Percentiles rank a stretch among this genome's conserved stretches.
Conservation (phyloP, 2,888 invertebrate species). For the Xylota sylvarum region DNA sequence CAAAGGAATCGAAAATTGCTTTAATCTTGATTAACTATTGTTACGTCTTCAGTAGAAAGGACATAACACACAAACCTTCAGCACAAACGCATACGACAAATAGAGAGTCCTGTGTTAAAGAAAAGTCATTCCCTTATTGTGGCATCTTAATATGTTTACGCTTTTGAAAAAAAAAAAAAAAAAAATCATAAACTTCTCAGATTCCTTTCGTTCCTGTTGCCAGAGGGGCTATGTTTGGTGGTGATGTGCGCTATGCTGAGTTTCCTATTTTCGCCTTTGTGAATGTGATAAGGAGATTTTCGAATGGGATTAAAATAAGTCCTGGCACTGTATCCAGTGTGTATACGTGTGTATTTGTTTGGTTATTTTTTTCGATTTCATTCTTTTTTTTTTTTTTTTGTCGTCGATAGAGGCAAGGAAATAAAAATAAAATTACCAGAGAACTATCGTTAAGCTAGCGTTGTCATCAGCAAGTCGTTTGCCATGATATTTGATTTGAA, state of each 20-base stretch:
- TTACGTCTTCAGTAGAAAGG: conserved; percentile 14
- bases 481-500: conserved; percentile 68
- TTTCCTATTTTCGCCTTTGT: conserved; percentile 37
- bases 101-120: neutral
- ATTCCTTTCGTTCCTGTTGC: conserved; percentile 29
- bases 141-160: conserved; percentile 57
- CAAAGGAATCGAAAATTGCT: conserved; percentile 59
- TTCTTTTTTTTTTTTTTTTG: conserved; percentile 26
- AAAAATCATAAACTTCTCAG: conserved; percentile 44
- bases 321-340: conserved; percentile 33
- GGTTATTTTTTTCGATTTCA: conserved; percentile 8
- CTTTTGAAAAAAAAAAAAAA: conserved; percentile 14
- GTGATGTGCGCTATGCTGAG: conserved; percentile 3
- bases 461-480: conserved; percentile 68
- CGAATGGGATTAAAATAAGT: conserved; percentile 63
- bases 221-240: neutral
- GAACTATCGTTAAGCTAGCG: conserved; percentile 64
- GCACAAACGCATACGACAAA: neutral
- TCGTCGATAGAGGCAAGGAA: conserved; percentile 32
- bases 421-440: conserved; percentile 68
- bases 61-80: neutral
- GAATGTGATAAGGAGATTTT: conserved; percentile 61
- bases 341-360: conserved; percentile 11
- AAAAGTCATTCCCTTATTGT: conserved; percentile 44
- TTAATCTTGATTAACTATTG: conserved; percentile 69